Evolutionary conservation across 1,140 invertebrate genomes (phyloP).

Genomic region (Temnothorax curvispinosus): DNA sequence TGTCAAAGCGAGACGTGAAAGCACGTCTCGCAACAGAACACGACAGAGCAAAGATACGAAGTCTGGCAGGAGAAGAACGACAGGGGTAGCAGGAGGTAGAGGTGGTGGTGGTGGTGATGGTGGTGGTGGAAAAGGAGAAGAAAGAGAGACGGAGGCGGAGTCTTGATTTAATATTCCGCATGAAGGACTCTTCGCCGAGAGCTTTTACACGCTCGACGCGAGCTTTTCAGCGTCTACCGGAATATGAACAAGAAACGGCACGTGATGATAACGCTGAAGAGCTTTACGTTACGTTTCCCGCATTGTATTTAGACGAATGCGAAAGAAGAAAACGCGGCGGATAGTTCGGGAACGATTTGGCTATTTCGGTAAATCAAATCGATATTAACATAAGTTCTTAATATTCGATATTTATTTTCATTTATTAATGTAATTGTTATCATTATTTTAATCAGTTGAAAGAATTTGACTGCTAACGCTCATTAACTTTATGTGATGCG

Average conservation of each 20-base stretch:
- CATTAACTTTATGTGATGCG: background rate
- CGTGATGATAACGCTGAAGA: slow-evolving; percentile 64
- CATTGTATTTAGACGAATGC: slow-evolving; percentile 37
- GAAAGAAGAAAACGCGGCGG: background rate
- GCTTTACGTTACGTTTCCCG: slow-evolving; percentile 38
- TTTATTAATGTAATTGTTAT: background rate
- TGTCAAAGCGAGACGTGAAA: slow-evolving; percentile 32
- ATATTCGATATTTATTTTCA: background rate
- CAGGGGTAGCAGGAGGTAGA: background rate
- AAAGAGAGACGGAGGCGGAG: slow-evolving; percentile 5
- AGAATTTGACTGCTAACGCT: background rate
- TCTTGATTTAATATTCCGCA: slow-evolving; percentile 69
- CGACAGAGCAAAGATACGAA: slow-evolving; percentile 14
- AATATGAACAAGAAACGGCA: slow-evolving; percentile 60
- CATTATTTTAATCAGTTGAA: background rate
- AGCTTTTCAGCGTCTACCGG: slow-evolving; percentile 46
- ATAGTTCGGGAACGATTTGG: slow-evolving; percentile 11
- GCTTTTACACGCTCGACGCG: slow-evolving; percentile 46
- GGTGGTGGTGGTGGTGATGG: background rate
- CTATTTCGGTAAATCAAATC: background rate
- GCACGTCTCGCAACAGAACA: slow-evolving; percentile 6
- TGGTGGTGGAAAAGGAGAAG: background rate
- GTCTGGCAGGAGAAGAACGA: slow-evolving; percentile 29
- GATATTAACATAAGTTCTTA: background rate
- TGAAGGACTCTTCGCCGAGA: slow-evolving; percentile 19